Conservation (phyloP, 2,113 vertebrate genomes). For the Anhinga anhinga region DNA sequence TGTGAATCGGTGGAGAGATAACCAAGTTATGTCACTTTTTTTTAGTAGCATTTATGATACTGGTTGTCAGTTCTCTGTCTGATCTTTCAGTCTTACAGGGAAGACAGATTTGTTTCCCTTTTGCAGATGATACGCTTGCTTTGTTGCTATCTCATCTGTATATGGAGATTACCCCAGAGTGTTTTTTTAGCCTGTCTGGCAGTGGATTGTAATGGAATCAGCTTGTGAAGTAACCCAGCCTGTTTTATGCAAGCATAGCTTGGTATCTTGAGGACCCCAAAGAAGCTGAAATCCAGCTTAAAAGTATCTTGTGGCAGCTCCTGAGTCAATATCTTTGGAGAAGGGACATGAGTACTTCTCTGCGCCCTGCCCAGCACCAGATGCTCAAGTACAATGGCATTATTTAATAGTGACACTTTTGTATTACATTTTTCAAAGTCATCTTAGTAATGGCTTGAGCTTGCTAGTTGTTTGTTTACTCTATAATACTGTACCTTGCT, state of each 20-base stretch:
- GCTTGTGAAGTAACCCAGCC: slow-evolving; percentile 16
- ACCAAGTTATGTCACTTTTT: not conserved
- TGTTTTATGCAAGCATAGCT: not conserved
- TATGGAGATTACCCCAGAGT: not conserved
- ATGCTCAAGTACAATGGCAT: not conserved
- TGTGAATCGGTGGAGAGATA: not conserved
- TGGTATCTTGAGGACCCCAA: not conserved
- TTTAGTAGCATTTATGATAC: not conserved
- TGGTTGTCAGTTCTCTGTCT: not conserved
- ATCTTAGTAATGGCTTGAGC: slow-evolving; percentile 34
- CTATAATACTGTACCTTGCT: slow-evolving; percentile 48
- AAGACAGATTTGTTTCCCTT: slow-evolving; percentile 38
- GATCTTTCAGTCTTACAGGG: slow-evolving; percentile 6
- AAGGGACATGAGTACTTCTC: not conserved
- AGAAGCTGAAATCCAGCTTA: slow-evolving; percentile 22
- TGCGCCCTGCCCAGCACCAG: not conserved
- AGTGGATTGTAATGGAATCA: slow-evolving; percentile 22
- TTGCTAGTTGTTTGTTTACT: slow-evolving; percentile 28
- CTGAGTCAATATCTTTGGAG: not conserved
- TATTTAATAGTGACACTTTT: slow-evolving; percentile 18
- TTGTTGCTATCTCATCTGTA: not conserved
- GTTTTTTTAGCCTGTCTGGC: slow-evolving; percentile 29
- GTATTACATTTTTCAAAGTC: slow-evolving; percentile 13
- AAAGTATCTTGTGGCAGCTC: not conserved
- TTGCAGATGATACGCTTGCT: slow-evolving; percentile 13